Percentiles rank a stretch among this genome's conserved stretches.
phyloP scores from a whole-genome alignment of 2,888 invertebrate species.

The Synergus umbraculus region DNA sequence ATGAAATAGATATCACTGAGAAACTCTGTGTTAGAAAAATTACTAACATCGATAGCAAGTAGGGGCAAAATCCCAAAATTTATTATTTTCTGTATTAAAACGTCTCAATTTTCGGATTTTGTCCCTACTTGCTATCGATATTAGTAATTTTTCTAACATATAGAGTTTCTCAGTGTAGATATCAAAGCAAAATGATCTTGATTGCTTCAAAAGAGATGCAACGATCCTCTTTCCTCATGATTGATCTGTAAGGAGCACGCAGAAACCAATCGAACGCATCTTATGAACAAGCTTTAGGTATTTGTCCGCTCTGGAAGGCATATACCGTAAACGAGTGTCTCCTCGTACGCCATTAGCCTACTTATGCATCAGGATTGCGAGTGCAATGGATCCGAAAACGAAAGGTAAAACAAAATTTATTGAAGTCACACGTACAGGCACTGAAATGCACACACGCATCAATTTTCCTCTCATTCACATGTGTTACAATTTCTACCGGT shows the following conservation, averaged over 20 bases:
- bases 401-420: constrained; percentile 40
- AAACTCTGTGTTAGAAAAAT: too few relatives aligned
- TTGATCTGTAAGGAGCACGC: neutral
- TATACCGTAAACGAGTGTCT: constrained; percentile 32
- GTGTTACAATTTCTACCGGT: neutral
- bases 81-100: too few relatives aligned
- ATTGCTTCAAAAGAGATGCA: neutral
- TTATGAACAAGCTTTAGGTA: constrained; percentile 21
- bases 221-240: neutral
- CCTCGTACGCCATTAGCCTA: constrained; percentile 24
- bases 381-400: constrained; percentile 36
- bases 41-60: too few relatives aligned
- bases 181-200: neutral
- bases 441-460: neutral
- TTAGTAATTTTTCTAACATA: too few relatives aligned
- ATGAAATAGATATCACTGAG: too few relatives aligned
- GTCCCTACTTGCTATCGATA: too few relatives aligned
- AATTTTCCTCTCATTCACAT: neutral
- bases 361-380: constrained; percentile 21
- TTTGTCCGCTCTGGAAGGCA: constrained; percentile 6
- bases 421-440: constrained; percentile 10
- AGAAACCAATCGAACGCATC: constrained; percentile 35
- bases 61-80: too few relatives aligned
- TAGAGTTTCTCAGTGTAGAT: too few relatives aligned
- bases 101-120: too few relatives aligned